Evolutionary conservation across 2,888 invertebrate genomes (phyloP).

Genomic region (Paralinhomoeus sp.): DNA sequence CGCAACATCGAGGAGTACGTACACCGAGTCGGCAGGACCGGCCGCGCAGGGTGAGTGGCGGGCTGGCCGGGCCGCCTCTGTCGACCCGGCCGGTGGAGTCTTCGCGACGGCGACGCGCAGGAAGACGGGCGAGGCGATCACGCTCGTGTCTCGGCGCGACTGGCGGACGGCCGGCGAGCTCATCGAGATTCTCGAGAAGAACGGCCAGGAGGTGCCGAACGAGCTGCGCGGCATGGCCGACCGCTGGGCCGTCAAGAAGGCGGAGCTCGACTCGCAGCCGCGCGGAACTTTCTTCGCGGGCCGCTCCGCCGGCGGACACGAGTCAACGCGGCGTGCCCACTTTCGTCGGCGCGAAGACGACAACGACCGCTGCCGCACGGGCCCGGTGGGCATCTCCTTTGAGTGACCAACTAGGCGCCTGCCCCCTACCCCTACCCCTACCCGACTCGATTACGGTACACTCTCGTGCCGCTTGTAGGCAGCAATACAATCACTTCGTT

Average conservation of each 20-base stretch:
- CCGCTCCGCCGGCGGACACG: not conserved
- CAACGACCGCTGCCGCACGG: too few species aligned
- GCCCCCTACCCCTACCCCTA: too few species aligned
- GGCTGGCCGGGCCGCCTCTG: too few species aligned
- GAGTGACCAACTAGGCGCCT: too few species aligned
- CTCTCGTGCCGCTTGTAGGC: too few species aligned
- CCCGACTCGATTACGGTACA: too few species aligned
- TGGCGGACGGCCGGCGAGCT: slow-evolving; percentile 59
- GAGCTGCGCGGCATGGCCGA: slow-evolving; percentile 1
- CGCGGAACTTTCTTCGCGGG: not conserved
- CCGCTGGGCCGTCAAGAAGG: not conserved
- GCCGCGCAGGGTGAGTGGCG: slow-evolving; percentile 48
- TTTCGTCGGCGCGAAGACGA: too few species aligned
- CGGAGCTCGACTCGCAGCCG: not conserved
- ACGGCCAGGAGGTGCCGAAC: slow-evolving; percentile 36
- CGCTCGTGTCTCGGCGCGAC: slow-evolving; percentile 50
- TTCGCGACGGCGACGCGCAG: too few species aligned
- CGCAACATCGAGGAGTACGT: slow-evolving; percentile 83
- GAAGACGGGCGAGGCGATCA: slow-evolving; percentile 53
- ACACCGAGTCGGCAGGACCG: slow-evolving; percentile 81
- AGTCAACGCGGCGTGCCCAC: not conserved
- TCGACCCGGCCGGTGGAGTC: too few species aligned
- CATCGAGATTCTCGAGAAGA: slow-evolving; percentile 63
- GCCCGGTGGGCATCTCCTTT: too few species aligned
- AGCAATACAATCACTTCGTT: too few species aligned